Conservation (phyloP, 2,797 vertebrate genomes). For the Bradypus variegatus region DNA sequence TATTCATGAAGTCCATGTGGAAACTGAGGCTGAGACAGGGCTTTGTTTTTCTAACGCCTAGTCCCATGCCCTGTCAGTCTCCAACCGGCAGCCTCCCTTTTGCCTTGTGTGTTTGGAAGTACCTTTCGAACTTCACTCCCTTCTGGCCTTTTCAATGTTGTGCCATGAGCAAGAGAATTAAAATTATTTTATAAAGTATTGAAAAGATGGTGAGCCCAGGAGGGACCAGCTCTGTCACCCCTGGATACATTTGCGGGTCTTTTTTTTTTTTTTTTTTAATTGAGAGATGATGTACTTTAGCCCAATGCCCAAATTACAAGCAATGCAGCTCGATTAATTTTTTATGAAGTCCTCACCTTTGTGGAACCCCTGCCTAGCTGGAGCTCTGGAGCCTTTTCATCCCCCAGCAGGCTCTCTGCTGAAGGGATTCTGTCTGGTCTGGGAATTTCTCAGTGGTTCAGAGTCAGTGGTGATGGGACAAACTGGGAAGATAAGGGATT, state of each 20-base stretch:
- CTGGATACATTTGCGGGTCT: not conserved
- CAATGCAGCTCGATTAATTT: not conserved
- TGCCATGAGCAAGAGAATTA: not conserved
- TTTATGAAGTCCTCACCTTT: not conserved
- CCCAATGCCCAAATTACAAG: not conserved
- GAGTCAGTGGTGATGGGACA: not conserved
- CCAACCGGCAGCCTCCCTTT: not conserved
- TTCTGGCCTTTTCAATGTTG: not conserved
- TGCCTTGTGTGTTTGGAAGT: not conserved
- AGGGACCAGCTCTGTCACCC: not conserved
- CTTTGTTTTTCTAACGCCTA: not conserved
- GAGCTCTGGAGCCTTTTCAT: not conserved
- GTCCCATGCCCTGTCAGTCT: rapidly evolving
- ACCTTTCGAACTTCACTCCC: not conserved
- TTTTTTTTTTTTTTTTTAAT: not conserved
- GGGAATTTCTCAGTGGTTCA: not conserved
- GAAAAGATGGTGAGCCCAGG: not conserved
- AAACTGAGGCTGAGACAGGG: not conserved
- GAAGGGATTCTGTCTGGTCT: not conserved
- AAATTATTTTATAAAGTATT: not conserved
- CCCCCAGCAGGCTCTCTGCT: not conserved
- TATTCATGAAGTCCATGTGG: not conserved
- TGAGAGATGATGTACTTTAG: not conserved
- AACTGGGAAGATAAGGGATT: not conserved
- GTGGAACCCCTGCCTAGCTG: not conserved